phyloP scores from a whole-genome alignment of 2,113 vertebrate genomes.

The Leptosomus discolor region DNA sequence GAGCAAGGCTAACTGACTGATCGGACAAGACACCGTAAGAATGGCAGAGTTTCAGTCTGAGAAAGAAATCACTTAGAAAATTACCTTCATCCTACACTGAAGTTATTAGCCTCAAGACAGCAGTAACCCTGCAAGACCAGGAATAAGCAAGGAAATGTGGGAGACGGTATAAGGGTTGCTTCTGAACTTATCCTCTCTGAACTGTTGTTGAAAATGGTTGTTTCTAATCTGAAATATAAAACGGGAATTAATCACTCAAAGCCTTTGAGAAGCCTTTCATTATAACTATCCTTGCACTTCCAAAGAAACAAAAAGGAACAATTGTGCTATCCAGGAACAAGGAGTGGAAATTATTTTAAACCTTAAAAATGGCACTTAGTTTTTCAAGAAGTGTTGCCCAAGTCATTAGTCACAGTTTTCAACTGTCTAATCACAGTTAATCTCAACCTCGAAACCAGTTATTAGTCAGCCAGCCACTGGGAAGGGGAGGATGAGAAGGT shows the following conservation, averaged over 20 bases:
- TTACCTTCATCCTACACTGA: neutral
- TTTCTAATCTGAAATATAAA: neutral
- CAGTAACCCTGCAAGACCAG: neutral
- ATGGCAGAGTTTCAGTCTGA: neutral
- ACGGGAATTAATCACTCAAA: neutral
- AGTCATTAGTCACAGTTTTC: neutral
- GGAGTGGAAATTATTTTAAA: neutral
- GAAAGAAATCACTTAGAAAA: neutral
- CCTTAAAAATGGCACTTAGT: neutral
- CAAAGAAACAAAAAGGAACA: neutral
- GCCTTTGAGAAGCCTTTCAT: neutral
- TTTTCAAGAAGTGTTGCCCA: neutral
- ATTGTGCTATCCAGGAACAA: neutral
- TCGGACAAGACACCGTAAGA: neutral
- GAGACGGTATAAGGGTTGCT: accelerated
- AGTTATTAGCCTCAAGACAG: neutral
- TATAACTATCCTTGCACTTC: neutral
- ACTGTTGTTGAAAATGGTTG: neutral
- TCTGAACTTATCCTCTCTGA: neutral
- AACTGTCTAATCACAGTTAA: neutral
- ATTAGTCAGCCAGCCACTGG: neutral
- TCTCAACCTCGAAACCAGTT: neutral
- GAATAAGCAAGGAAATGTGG: neutral
- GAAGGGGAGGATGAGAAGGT: neutral
- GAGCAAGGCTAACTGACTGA: neutral